Base-by-base conservation (phyloP, 1,140 invertebrate genomes). In the Diprion similis region DNA sequence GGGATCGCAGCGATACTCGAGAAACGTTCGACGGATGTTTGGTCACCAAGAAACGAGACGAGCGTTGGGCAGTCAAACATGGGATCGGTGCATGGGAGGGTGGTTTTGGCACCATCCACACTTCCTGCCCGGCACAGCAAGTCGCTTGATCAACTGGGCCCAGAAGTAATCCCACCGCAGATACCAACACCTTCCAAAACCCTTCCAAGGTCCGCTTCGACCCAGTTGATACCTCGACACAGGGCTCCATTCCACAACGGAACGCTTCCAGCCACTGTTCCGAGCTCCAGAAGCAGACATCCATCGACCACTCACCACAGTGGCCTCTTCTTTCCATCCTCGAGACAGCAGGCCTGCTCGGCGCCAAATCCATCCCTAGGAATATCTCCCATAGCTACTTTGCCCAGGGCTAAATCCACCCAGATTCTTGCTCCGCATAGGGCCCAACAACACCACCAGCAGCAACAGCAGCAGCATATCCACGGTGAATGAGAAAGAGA, bases 111-210 rank as follows among this genome's bases (percentile, higher is more conserved):
- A 0, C 84, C 84, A 7, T 81, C 84, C 1, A 90, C 89, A 1
- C 81, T 93, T 46, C 93, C 93, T 7, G 91, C 93, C 1, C 87
- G 94, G 68, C 94, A 95, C 82, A 95, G 94, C 81, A 95, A 95
- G 80, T 95, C 94, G 0, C 81, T 95, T 59, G 94, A 95, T 82
- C 94, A 95, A 78, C 81, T 95, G 17, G 90, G 87, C 0, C 86
- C 86, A 6, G 86, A 87, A 8, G 76, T 86, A 69, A 70, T 74
- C 6, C 77, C 82, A 1, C 66, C 80, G 8, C 85, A 84, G 2
- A 81, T 81, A 1, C 78, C 82, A 18, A 81, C 76, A 9, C 83
- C 83, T 19, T 84, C 85, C 0, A 86, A 85, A 48, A 85, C 83
- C 0, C 74, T 88, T 0, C 86, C 87, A 9, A 78, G 86, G 48